Evolutionary conservation across 2,888 invertebrate species (phyloP).

Genomic region (Coleophora flavipennella): DNA sequence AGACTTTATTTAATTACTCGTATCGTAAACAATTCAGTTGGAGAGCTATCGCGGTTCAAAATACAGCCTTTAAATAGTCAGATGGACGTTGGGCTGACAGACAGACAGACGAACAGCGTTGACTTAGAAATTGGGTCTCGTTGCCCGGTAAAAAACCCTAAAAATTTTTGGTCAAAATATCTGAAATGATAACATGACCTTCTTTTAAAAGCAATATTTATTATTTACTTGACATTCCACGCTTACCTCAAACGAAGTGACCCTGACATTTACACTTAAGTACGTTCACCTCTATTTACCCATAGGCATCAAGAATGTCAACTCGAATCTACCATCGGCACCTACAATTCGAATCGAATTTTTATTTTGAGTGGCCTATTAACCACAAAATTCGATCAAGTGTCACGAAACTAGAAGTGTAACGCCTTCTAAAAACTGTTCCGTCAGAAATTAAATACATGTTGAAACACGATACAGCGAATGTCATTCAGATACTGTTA

Average conservation of each 20-base stretch:
- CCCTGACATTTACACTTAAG: neutral
- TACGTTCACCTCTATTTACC: too few relatives aligned
- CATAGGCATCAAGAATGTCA: constrained; percentile 20
- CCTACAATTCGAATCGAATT: constrained; percentile 17
- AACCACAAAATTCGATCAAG: constrained; percentile 38
- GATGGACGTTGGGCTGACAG: too few relatives aligned
- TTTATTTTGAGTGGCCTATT: constrained; percentile 24
- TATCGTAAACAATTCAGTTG: too few relatives aligned
- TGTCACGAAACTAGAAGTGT: constrained; percentile 31
- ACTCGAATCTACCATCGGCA: constrained; percentile 20
- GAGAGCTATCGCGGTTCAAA: too few relatives aligned
- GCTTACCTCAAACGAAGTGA: neutral
- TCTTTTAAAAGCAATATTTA: too few relatives aligned
- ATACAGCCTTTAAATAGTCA: too few relatives aligned
- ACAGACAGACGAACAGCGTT: too few relatives aligned
- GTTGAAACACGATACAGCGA: constrained; percentile 23
- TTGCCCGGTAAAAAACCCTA: too few relatives aligned
- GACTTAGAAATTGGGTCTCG: too few relatives aligned
- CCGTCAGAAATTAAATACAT: constrained; percentile 24
- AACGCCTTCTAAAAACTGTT: constrained; percentile 26
- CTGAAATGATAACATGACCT: too few relatives aligned
- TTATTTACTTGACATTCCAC: neutral
- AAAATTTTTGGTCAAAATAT: too few relatives aligned
- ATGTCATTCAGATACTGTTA: constrained; percentile 8
- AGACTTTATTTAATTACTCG: too few relatives aligned